phyloP scores from a whole-genome alignment of 2,113 vertebrate species.

The Chlorodrepanis virens region DNA sequence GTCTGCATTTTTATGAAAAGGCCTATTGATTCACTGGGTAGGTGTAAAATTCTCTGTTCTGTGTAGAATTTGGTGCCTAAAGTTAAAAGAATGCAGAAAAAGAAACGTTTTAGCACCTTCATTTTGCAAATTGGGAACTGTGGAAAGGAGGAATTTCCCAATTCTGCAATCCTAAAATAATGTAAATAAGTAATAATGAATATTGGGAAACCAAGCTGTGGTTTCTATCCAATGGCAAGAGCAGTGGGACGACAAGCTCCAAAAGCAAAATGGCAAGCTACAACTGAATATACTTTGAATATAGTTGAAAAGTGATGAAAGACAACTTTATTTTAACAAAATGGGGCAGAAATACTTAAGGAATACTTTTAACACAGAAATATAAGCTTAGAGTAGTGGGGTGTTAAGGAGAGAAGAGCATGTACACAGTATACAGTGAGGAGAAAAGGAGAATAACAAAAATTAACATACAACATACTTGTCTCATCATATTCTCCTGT shows the following conservation, averaged over 20 bases:
- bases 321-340: not conserved
- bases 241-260: not conserved
- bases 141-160: not conserved
- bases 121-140: not conserved
- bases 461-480: not conserved
- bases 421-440: accelerated
- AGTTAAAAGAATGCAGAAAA: accelerated
- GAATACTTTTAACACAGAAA: not conserved
- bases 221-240: not conserved
- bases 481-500: not conserved
- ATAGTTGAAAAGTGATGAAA: not conserved
- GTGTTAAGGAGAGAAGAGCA: not conserved
- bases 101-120: not conserved
- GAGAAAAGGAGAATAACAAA: not conserved
- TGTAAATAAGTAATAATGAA: not conserved
- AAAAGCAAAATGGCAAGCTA: not conserved
- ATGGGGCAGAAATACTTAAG: not conserved
- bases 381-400: not conserved
- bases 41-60: not conserved
- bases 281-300: not conserved
- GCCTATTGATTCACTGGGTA: not conserved
- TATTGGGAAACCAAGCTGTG: not conserved
- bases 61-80: not conserved
- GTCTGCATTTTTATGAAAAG: not conserved
- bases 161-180: not conserved